phyloP scores from a whole-genome alignment of 1,140 invertebrate genomes.

The Phocides pigmalion region DNA sequence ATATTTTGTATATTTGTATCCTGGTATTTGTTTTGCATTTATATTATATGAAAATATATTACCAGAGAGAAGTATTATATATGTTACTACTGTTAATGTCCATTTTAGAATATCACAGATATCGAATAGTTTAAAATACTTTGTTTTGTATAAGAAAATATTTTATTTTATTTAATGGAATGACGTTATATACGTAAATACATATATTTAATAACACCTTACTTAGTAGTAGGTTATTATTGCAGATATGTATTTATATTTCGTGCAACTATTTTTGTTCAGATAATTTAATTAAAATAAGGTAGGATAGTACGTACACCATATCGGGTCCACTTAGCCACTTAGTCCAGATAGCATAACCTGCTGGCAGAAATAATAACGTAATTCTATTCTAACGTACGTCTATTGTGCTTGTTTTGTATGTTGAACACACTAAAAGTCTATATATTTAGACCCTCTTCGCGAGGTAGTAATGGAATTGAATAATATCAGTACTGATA shows the following conservation, averaged over 20 bases:
- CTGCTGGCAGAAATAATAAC: too few species aligned
- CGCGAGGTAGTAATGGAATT: too few species aligned
- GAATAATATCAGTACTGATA: too few species aligned
- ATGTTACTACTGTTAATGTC: neutral
- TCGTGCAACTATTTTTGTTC: neutral
- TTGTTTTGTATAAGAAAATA: neutral
- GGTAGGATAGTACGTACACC: neutral
- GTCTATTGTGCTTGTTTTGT: too few species aligned
- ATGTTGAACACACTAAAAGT: too few species aligned
- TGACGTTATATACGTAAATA: neutral
- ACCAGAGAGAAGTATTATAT: conserved; percentile 6
- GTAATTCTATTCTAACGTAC: too few species aligned
- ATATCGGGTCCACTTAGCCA: too few species aligned
- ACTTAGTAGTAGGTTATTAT: too few species aligned
- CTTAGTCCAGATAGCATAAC: too few species aligned
- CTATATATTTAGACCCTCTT: too few species aligned
- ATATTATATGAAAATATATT: conserved; percentile 8
- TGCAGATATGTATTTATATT: neutral
- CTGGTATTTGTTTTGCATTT: conserved; percentile 22
- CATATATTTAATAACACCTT: conserved; percentile 3
- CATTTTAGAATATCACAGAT: neutral
- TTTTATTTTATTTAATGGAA: neutral
- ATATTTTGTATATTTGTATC: conserved; percentile 17
- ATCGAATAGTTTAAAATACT: neutral
- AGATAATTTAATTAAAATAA: neutral